Base-by-base conservation (phyloP, 2,113 vertebrate genomes). In the Microcebus griseorufus region DNA sequence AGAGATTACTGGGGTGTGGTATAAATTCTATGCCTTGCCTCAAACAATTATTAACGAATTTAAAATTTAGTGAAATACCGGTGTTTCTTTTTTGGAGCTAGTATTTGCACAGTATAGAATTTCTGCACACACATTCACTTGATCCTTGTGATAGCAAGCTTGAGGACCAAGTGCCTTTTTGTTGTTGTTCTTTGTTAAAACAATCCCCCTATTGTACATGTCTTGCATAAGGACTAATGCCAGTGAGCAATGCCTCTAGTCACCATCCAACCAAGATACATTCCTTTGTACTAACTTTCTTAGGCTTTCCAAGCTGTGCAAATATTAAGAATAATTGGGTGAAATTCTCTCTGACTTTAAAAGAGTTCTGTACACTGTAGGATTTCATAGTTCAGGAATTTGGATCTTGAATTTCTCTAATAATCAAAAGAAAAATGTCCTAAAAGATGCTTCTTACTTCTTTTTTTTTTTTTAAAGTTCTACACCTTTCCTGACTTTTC, bases 1-100 rank as follows among this genome's bases (percentile, higher is more conserved):
- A 88, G 25, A 96, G 48, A 81, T 94, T 84, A 97, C 82, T 83
- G 85, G 73, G 95, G 78, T 37, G 67, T 18, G 6, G 16, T 65
- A n/a, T 62, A 55, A 55, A 62, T 96, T 78, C 91, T 73, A 69
- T 20, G 72, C n/a, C 48, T 95, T 96, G 37, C 48, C 34, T 95
- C 75, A 17, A 27, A 65, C 96, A 94, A 96, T 69, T 93, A 76
- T 93, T 95, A 96, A 48, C 83, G 73, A 89, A 94, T 60, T 80
- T 91, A 95, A 48, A 94, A 37, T 20, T 86, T 34, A 60, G 45
- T 76, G 58, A 94, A 83, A 48, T 76, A 48, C n/a, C 48, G 25
- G 32, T 13, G 42, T 62, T 29, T 64, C n/a, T 75, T 55, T 16
- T 85, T 85, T 80, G 86, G 18, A 78, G 42, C 45, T 90, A 88